A percentile compares a stretch with the other conserved stretches of the same genome.
These are phyloP conservation scores for Epinotia nisella DNA, from an alignment of 2,888 invertebrate species.

Conservation along the genomic window DNA sequence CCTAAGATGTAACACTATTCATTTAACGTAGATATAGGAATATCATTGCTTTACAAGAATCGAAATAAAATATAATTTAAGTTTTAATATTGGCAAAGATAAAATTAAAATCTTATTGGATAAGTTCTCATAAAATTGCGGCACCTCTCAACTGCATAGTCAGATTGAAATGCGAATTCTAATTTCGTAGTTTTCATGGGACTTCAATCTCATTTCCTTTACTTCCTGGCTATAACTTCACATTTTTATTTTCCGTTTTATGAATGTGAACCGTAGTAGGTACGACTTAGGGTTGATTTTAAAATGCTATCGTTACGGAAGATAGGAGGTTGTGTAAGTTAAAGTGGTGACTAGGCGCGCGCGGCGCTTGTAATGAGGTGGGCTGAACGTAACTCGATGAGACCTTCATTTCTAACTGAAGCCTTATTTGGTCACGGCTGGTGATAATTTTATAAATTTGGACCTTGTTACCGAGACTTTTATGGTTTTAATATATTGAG, in stretches of 20 bases:
- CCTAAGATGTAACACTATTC: too few species aligned
- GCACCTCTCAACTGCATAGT: slow-evolving; percentile 8
- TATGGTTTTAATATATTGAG: too few species aligned
- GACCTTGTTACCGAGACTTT: neutral
- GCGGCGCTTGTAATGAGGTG: neutral
- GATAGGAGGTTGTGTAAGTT: slow-evolving; percentile 1
- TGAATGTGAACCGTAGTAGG: neutral
- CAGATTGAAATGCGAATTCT: slow-evolving; percentile 19
- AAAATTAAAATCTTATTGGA: neutral
- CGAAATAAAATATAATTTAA: too few species aligned
- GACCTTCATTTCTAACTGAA: slow-evolving; percentile 10
- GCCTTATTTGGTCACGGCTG: neutral
- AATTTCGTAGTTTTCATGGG: slow-evolving; percentile 25
- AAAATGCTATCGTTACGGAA: neutral
- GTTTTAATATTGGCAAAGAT: too few species aligned
- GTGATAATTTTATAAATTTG: neutral
- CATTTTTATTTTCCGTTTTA: neutral
- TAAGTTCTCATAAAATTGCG: slow-evolving; percentile 22
- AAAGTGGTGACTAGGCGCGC: neutral
- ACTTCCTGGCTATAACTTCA: neutral
- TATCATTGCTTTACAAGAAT: too few species aligned
- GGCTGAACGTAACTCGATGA: slow-evolving; percentile 8
- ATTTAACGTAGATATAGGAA: too few species aligned
- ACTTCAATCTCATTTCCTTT: slow-evolving; percentile 22
- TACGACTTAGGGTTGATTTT: neutral